Evolutionary conservation across 1,140 invertebrate genomes (phyloP).

Genomic region (Camponotus floridanus): DNA sequence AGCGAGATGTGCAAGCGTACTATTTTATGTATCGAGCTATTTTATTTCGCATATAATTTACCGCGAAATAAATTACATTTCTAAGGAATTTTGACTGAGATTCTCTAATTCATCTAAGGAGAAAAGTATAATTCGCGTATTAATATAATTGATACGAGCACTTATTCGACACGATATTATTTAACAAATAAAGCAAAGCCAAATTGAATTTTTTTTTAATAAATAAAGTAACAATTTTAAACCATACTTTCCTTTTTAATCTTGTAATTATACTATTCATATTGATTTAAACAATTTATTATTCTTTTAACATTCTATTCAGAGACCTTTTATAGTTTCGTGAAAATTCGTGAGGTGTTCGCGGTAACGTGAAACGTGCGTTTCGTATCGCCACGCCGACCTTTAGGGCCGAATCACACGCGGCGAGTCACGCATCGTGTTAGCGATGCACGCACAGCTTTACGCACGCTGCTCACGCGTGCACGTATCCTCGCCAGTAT

Average conservation of each 20-base stretch:
- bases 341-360: not conserved
- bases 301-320: not conserved
- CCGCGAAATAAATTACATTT: not conserved
- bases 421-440: slow-evolving; percentile 73
- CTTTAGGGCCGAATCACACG: slow-evolving; percentile 77
- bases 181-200: slow-evolving; percentile 2
- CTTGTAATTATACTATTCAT: not conserved
- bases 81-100: not conserved
- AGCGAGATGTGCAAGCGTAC: not conserved
- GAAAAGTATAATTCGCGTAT: not conserved
- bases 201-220: not conserved
- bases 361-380: slow-evolving; percentile 22
- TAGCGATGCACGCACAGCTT: slow-evolving; percentile 72
- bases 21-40: not conserved
- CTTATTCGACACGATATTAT: not conserved
- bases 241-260: no score
- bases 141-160: not conserved
- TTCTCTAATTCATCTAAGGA: not conserved
- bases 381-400: slow-evolving; percentile 69
- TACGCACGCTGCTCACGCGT: slow-evolving; percentile 77
- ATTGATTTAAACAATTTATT: not conserved
- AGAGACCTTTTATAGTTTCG: not conserved
- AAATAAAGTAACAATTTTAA: not conserved
- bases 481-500: slow-evolving; percentile 76
- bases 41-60: slow-evolving; percentile 11